Conservation (phyloP, 2,797 vertebrate species). For the Eulemur mongoz region DNA sequence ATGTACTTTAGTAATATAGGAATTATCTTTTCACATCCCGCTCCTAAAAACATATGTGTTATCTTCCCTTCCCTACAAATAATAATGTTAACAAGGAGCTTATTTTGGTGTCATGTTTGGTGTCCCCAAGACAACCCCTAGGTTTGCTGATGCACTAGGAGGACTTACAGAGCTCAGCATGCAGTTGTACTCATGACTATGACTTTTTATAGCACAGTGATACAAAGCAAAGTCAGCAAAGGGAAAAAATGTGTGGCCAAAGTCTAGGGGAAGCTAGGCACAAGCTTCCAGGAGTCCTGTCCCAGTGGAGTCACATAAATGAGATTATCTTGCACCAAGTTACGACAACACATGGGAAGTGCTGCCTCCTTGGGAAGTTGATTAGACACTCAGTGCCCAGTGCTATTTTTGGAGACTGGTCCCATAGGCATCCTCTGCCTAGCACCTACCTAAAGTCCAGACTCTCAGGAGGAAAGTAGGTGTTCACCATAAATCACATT, state of each 20-base stretch:
- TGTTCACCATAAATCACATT: accelerated
- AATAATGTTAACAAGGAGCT: neutral
- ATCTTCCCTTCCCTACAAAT: neutral
- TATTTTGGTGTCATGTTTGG: neutral
- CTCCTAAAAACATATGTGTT: neutral
- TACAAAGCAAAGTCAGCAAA: neutral
- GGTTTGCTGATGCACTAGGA: neutral
- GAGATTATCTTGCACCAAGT: accelerated
- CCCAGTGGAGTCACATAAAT: accelerated
- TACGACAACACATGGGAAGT: accelerated
- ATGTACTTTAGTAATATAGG: neutral
- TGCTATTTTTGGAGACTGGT: neutral
- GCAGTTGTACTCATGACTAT: accelerated
- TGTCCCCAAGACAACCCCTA: neutral
- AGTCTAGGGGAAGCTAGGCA: accelerated
- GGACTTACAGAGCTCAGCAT: neutral
- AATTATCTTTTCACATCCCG: neutral
- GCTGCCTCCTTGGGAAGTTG: neutral
- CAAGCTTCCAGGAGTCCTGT: accelerated
- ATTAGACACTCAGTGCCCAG: neutral
- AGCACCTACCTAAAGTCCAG: neutral
- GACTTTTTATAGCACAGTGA: neutral
- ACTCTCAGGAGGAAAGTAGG: neutral
- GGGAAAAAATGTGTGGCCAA: accelerated
- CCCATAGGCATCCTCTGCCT: no score